Evolutionary conservation across 2,797 vertebrate genomes (phyloP), one percentile per base, ranked within the genome.

Genomic region (Orestias chungarensis): DNA sequence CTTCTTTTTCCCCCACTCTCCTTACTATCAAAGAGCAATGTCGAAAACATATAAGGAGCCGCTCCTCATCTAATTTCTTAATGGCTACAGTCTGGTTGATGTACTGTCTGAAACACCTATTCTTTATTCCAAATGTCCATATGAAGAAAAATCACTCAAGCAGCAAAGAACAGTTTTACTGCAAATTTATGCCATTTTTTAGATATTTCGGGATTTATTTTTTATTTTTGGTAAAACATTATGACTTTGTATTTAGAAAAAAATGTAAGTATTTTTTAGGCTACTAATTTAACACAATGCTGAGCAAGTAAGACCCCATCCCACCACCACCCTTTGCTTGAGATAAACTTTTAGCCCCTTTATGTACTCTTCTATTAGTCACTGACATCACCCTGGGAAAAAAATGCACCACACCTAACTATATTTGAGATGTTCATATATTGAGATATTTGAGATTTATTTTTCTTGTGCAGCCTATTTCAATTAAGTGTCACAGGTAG

Each of bases 1-100:
- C 49, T 35, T 46, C 10, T 14, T 18, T 57, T 71, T 23, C 1
- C 15, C 23, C 20, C 23, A 55, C 20, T 55, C 20, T 64, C 38
- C 29, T 43, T 66, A 18, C 61, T n/a, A 33, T 54, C 42, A 62
- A 46, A 64, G 14, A 55, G 47, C 15, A 47, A 25, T 0, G 18
- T 2, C 35, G 29, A 49, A 68, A 35, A 57, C 15, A 31, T 49
- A 33, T 46, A 76, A 9, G n/a, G 18, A 15, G 42, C 27, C 43
- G 31, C 23, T 65, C 44, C 40, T 72, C n/a, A 33, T 47, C 40
- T 20, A 25, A 70, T 68, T 43, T 27, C 1, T 66, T 42, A 62
- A 49, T 9, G 18, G 55, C 49, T 66, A 6, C 44, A 55, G 40
- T 31, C 59, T 6, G 66, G 35, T 44, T 66, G 52, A 49, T 67